Evolutionary conservation across 92 coral and sea anemone species (phyloP).

Genomic region (Palythoa grandiflora): DNA sequence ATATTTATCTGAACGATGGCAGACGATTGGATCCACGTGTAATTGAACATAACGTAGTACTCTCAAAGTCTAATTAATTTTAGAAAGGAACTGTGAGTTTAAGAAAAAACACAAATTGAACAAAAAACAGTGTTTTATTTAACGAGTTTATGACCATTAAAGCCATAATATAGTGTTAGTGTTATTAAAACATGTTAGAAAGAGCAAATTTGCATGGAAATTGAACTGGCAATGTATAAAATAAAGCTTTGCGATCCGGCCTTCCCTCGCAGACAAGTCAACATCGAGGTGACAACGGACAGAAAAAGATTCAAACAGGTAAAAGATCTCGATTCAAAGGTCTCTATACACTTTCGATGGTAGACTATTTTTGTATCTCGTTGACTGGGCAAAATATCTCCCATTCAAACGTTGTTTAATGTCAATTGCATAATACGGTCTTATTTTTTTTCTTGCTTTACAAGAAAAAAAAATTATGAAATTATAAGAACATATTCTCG

Average conservation of each 20-base stretch:
- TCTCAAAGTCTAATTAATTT: conserved; percentile 35
- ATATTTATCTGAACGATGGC: not conserved
- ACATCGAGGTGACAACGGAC: not conserved
- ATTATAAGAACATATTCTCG: too few species aligned
- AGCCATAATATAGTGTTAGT: conserved; percentile 42
- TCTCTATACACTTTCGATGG: too few species aligned
- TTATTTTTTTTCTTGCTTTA: too few species aligned
- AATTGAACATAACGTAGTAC: not conserved
- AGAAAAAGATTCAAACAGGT: too few species aligned
- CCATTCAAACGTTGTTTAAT: too few species aligned
- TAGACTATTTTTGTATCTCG: too few species aligned
- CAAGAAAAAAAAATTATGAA: too few species aligned
- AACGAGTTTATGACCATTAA: conserved; percentile 32
- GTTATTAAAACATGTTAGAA: conserved; percentile 26
- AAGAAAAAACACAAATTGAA: conserved; percentile 14
- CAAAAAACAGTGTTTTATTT: conserved; percentile 13
- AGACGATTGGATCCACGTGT: conserved; percentile 1
- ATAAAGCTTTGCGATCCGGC: not conserved
- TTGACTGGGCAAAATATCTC: too few species aligned
- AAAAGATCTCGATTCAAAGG: too few species aligned
- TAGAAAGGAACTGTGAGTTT: conserved; percentile 26
- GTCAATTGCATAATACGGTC: too few species aligned
- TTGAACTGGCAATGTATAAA: conserved; percentile 20
- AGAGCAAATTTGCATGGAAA: conserved; percentile 43
- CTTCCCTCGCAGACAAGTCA: not conserved